Evolutionary conservation across 2,113 vertebrate species (phyloP).

Genomic region (Prietella phreatophila): DNA sequence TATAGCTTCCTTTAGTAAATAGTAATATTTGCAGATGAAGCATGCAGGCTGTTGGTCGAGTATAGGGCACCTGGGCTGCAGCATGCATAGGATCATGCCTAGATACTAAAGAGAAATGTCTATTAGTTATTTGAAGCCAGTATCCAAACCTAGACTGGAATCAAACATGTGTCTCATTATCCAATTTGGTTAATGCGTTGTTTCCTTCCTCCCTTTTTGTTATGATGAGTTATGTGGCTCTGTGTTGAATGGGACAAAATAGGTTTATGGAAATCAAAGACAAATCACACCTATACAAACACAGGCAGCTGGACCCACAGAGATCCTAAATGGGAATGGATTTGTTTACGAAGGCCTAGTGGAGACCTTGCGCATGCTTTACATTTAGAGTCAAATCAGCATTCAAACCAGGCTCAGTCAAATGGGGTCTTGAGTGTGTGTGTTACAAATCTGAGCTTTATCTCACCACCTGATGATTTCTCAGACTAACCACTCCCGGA

Average conservation of each 20-base stretch:
- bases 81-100: not conserved
- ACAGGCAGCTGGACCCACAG: constrained; percentile 52
- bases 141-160: constrained; percentile 46
- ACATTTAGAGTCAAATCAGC: constrained; percentile 75
- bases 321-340: constrained; percentile 55
- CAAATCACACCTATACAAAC: constrained; percentile 64
- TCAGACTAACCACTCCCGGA: constrained; percentile 72
- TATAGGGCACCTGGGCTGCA: constrained; percentile 7
- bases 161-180: constrained; percentile 47
- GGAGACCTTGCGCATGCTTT: constrained; percentile 70
- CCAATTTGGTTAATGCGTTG: constrained; percentile 52
- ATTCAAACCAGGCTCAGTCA: constrained; percentile 69
- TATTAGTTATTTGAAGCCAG: constrained; percentile 3
- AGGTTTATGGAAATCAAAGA: constrained; percentile 75
- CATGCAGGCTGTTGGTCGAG: constrained; percentile 63
- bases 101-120: constrained; percentile 18
- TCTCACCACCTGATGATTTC: constrained; percentile 68
- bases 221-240: constrained; percentile 49
- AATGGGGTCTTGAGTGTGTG: constrained; percentile 65
- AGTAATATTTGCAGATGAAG: constrained; percentile 69
- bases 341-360: constrained; percentile 76
- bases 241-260: constrained; percentile 68
- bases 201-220: constrained; percentile 53
- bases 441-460: constrained; percentile 71
- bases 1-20: constrained; percentile 50